Evolutionary conservation across 1,140 invertebrate genomes (phyloP), one percentile per base, ranked within the genome.

Genomic region (Polyergus mexicanus): DNA sequence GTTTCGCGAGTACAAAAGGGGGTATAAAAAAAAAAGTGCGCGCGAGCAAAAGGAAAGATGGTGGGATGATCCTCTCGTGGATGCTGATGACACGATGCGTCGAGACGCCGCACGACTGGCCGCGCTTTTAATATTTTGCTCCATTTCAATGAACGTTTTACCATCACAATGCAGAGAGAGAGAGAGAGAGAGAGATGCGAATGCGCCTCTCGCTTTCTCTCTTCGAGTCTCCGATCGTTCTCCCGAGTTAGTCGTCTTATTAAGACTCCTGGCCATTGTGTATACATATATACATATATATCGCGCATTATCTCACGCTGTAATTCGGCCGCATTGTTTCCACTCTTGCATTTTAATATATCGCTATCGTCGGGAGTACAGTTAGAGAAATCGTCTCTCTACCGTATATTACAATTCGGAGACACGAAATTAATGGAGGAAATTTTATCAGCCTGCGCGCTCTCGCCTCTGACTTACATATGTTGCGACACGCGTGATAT

Each of bases 1-100:
- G 91, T 93, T 93, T 91, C 91, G 89, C 92, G 88, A 92, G 85
- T 83, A 87, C 90, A 90, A 92, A 92, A 88, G 90, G 88, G 84
- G 87, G 86, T 88, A 4, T 32, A 32, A 32, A 91, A 90, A 92
- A 91, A 90, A 92, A 92, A 85, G 58, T 38, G 58, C 75, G 83
- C 76, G 66, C 63, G 71, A 66, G 60, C 56, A 51, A 85, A 51
- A 86, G 83, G 88, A 89, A 89, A 74, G 89, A 77, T 72, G 72
- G 87, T 65, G 90, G 32, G 83, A 91, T 91, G 86, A 80, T 91
- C 87, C 89, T 90, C 72, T 86, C 68, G 62, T 63, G 65, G 60
- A 32, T 66, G 76, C 77, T 58, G 69, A 54, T 86, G 76, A 88
- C 77, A 69, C 68, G 47, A 41, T 58, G 54, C 16, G 38, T 32